A percentile compares a stretch with the other conserved stretches of the same genome.
Conservation (phyloP, 1,140 invertebrate genomes). For the Alviniconcha marisindica region DNA sequence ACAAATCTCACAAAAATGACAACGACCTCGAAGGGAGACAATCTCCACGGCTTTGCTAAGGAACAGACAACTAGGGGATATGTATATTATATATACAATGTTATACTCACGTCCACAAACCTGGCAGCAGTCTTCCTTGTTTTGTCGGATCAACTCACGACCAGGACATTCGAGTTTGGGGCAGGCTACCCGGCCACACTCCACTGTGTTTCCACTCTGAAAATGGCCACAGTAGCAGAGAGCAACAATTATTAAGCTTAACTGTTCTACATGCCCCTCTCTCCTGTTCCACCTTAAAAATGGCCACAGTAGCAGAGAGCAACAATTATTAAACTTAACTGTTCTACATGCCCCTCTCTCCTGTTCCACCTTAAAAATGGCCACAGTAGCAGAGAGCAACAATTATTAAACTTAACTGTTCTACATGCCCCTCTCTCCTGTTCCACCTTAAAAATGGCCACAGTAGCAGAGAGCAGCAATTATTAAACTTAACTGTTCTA, state of each 20-base stretch:
- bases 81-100: no score
- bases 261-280: slow-evolving; percentile 2
- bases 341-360: background rate
- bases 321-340: no score
- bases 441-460: slow-evolving; percentile 31
- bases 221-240: no score
- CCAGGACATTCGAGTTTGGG: slow-evolving; percentile 41
- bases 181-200: slow-evolving; percentile 33
- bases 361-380: slow-evolving; percentile 25
- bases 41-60: no score
- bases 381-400: no score
- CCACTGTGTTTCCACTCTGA: slow-evolving; percentile 20
- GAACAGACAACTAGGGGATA: no score
- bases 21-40: no score
- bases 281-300: slow-evolving; percentile 14
- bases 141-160: slow-evolving; percentile 15
- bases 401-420: no score
- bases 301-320: no score
- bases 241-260: background rate
- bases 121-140: slow-evolving; percentile 43
- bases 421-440: background rate
- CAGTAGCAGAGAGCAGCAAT: background rate
- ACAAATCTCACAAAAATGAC: no score
- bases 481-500: no score
- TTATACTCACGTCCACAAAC: slow-evolving; percentile 46